Percentiles rank a stretch among this genome's conserved stretches.
Conservation (phyloP, 2,797 vertebrate species). For the Acipenser ruthenus region DNA sequence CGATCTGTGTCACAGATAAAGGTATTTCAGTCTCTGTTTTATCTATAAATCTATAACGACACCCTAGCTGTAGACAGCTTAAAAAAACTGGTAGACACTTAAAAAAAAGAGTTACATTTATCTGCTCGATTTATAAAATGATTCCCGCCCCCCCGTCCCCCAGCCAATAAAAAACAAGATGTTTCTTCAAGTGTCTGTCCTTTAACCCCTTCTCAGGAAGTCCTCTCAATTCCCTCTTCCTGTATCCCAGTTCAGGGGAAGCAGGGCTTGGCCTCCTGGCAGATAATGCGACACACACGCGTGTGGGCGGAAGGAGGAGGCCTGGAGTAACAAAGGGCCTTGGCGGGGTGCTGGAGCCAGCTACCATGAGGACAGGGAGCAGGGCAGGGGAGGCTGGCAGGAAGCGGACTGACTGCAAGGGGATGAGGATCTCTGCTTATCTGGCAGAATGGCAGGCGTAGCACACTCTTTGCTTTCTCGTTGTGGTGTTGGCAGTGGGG, state of each 20-base stretch:
- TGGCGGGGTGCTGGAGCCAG: constrained; percentile 65
- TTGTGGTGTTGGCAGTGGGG: no score
- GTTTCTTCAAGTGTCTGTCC: neutral
- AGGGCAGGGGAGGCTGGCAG: constrained; percentile 64
- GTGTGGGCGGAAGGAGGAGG: constrained; percentile 73
- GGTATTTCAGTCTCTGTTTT: no score
- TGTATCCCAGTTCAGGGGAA: constrained; percentile 80
- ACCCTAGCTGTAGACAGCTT: no score
- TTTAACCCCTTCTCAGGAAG: neutral
- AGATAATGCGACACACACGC: constrained; percentile 90
- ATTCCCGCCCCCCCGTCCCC: no score
- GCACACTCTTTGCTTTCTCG: no score
- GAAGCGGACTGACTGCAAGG: constrained; percentile 61
- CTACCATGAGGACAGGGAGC: constrained; percentile 84
- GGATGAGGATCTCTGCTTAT: constrained; percentile 50
- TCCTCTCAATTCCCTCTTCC: constrained; percentile 82
- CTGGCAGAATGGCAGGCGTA: constrained; percentile 30
- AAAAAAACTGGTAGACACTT: no score
- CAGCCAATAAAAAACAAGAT: neutral
- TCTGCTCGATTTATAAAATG: no score
- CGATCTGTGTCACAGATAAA: no score
- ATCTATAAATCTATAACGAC: no score
- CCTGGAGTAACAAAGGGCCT: constrained; percentile 83
- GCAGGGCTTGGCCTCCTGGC: constrained; percentile 78
- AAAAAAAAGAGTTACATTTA: no score